Conservation (phyloP, 2,113 vertebrate species). For the Spilogale gracilis region DNA sequence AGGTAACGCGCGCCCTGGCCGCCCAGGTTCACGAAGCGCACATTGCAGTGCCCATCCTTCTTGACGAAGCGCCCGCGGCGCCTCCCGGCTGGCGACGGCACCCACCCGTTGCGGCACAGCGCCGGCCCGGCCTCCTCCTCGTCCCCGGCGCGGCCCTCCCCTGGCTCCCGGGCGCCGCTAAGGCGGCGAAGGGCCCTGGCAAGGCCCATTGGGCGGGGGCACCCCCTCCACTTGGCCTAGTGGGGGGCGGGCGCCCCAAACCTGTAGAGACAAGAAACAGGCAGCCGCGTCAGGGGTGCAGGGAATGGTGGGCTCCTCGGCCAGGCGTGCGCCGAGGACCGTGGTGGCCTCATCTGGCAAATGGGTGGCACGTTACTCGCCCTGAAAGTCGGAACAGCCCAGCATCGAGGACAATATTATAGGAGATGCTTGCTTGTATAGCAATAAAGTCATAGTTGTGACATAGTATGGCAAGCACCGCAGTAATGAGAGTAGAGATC, state of each 20-base stretch:
- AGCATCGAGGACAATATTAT: background rate
- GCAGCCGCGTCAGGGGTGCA: background rate
- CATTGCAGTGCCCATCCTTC: constrained; percentile 95
- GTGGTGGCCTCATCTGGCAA: background rate
- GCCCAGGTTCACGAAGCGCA: constrained; percentile 95
- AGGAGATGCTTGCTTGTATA: background rate
- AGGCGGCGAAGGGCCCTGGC: constrained; percentile 83
- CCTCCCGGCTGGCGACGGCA: background rate
- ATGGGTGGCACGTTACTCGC: background rate
- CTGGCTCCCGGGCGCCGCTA: constrained; percentile 65
- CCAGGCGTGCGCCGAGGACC: background rate
- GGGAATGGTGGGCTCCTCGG: too few species aligned
- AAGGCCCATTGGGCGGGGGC: constrained; percentile 81
- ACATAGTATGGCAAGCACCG: background rate
- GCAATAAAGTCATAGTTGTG: background rate
- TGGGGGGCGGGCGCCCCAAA: constrained; percentile 71
- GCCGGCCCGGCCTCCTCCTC: constrained; percentile 69
- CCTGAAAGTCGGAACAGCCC: too few species aligned
- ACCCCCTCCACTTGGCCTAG: constrained; percentile 75
- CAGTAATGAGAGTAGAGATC: too few species aligned
- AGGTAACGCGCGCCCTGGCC: constrained; percentile 95
- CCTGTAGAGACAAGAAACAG: constrained; percentile 14
- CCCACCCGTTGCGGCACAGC: constrained; percentile 82
- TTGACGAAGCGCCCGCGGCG: constrained; percentile 92
- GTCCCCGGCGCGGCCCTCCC: constrained; percentile 54